Evolutionary conservation across 2,888 invertebrate species (phyloP).

Genomic region (Himalopsyche japonica): DNA sequence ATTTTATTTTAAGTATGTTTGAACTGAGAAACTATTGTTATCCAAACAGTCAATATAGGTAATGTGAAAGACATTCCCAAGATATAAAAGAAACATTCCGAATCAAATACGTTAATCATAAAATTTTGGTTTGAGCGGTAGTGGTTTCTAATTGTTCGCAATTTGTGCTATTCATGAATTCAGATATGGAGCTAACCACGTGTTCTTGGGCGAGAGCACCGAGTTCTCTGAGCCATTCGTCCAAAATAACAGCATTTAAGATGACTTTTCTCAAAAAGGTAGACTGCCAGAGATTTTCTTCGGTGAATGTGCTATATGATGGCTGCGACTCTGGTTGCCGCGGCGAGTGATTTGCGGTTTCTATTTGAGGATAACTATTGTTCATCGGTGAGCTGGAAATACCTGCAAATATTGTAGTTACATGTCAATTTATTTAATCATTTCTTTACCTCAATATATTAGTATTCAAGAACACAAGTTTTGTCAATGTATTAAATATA

Average conservation of each 20-base stretch:
- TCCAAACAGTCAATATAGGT: background rate
- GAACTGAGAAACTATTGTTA: too few relatives aligned
- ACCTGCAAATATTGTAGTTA: constrained; percentile 16
- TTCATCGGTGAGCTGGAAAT: constrained; percentile 24
- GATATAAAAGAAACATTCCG: background rate
- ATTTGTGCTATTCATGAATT: constrained; percentile 19
- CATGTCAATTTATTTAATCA: too few relatives aligned
- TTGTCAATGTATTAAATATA: too few relatives aligned
- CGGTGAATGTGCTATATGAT: constrained; percentile 45
- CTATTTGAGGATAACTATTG: constrained; percentile 12
- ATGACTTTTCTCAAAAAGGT: constrained; percentile 53
- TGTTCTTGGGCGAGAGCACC: constrained; percentile 95
- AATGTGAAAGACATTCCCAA: background rate
- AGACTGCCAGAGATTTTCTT: constrained; percentile 57
- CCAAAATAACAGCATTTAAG: constrained; percentile 78
- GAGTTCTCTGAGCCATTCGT: constrained; percentile 95
- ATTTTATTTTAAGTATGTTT: too few relatives aligned
- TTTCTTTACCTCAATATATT: too few relatives aligned
- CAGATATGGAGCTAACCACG: constrained; percentile 66
- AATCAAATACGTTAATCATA: constrained; percentile 30
- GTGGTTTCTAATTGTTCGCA: constrained; percentile 16
- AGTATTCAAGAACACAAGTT: too few relatives aligned
- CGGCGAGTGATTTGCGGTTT: background rate
- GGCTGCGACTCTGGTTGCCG: background rate
- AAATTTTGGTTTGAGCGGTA: constrained; percentile 34